Evolutionary conservation across 2,888 invertebrate species (phyloP).

Genomic region (Plusia festucae): DNA sequence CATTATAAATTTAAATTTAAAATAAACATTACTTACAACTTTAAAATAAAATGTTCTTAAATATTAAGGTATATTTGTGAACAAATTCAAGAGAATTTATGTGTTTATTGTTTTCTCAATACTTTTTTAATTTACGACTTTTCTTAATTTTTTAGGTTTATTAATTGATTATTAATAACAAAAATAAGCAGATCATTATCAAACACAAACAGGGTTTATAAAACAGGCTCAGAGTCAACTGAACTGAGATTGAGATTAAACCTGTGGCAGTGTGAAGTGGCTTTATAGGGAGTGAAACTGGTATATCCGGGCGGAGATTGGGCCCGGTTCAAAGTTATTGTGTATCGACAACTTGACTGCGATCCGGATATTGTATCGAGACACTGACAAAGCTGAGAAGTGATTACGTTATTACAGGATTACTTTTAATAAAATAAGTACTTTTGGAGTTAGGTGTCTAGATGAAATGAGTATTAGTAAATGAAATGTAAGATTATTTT

Average conservation of each 20-base stretch:
- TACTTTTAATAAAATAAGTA: not conserved
- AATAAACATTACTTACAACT: too few relatives aligned
- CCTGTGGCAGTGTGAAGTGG: constrained; percentile 44
- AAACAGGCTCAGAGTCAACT: constrained; percentile 30
- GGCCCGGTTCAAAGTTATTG: constrained; percentile 59
- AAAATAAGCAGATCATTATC: constrained; percentile 3
- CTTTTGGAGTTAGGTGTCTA: too few relatives aligned
- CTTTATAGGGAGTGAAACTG: constrained; percentile 44
- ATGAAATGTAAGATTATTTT: too few relatives aligned
- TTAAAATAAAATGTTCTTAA: too few relatives aligned
- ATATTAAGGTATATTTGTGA: too few relatives aligned
- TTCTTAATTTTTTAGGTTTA: too few relatives aligned
- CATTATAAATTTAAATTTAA: too few relatives aligned
- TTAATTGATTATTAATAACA: too few relatives aligned
- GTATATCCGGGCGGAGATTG: constrained; percentile 66
- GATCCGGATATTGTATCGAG: constrained; percentile 59
- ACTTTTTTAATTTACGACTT: too few relatives aligned
- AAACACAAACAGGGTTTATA: constrained; percentile 8
- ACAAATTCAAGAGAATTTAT: too few relatives aligned
- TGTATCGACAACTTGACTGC: constrained; percentile 56
- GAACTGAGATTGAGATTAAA: constrained; percentile 56
- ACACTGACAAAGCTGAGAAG: constrained; percentile 54
- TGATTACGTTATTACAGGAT: constrained; percentile 49
- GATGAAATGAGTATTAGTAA: too few relatives aligned
- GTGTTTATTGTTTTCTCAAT: too few relatives aligned